Evolutionary conservation across 2,888 invertebrate species (phyloP).

Genomic region (Phengaris arion): DNA sequence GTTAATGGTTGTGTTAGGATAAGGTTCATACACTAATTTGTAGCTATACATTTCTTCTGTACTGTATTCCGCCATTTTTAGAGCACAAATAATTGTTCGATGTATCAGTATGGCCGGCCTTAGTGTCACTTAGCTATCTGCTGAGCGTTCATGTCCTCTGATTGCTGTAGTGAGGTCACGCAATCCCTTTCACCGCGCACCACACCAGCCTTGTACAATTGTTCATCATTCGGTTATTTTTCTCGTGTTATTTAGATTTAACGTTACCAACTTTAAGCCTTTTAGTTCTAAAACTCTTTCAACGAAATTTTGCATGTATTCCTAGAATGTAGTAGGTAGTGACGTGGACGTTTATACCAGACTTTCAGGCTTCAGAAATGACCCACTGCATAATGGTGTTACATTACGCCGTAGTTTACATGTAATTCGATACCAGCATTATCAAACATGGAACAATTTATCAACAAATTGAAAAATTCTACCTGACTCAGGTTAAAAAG

Average conservation of each 20-base stretch:
- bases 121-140: slow-evolving; percentile 39
- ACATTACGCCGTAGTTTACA: background rate
- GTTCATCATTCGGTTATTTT: slow-evolving; percentile 5
- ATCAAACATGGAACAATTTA: slow-evolving; percentile 3
- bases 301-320: background rate
- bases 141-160: slow-evolving; percentile 46
- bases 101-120: background rate
- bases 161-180: slow-evolving; percentile 60
- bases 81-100: background rate
- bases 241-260: background rate
- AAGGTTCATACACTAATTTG: no score
- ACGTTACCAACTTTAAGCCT: background rate
- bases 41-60: no score
- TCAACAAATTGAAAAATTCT: slow-evolving; percentile 3
- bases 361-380: slow-evolving; percentile 7
- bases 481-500: background rate
- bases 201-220: slow-evolving; percentile 34
- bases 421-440: background rate
- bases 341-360: background rate
- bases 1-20: no score
- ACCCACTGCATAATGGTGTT: background rate
- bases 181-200: slow-evolving; percentile 70
- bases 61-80: no score
- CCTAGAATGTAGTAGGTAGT: background rate
- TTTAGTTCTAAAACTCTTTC: background rate